These are phyloP conservation scores for Archilochus colubris DNA, from an alignment of 2,113 vertebrate genomes.

Conservation along the genomic window DNA sequence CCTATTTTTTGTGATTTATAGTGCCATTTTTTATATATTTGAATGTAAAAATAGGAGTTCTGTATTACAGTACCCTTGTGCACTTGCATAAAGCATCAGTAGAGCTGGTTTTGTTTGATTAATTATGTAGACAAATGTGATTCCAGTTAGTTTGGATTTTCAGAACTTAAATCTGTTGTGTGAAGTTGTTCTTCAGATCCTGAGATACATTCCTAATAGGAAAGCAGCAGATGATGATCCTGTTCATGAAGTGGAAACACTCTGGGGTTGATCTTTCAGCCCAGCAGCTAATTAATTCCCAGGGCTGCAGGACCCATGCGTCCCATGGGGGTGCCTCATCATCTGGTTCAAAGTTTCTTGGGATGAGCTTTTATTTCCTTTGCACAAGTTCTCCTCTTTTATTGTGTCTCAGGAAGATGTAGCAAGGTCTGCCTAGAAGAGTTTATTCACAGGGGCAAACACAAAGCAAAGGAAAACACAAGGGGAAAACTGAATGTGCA, in stretches of 20 bases:
- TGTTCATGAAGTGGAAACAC: background rate
- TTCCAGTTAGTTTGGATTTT: background rate
- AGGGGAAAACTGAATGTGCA: background rate
- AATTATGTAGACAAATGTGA: background rate
- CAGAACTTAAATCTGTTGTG: background rate
- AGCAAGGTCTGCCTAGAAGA: background rate
- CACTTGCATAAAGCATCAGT: fast-evolving
- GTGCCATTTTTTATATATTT: background rate
- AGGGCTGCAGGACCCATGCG: background rate
- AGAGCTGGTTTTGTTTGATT: background rate
- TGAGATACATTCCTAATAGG: fast-evolving
- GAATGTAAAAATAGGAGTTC: background rate
- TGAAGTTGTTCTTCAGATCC: background rate
- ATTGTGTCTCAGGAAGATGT: background rate
- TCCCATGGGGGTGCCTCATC: background rate
- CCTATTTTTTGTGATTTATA: background rate
- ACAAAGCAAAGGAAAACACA: background rate
- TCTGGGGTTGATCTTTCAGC: background rate
- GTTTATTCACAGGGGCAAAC: background rate
- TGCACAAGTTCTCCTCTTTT: background rate
- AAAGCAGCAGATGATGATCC: background rate
- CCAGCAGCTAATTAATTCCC: background rate
- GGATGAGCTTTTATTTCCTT: background rate
- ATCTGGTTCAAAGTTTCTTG: background rate
- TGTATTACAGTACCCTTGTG: background rate